Percentiles rank a stretch among this genome's conserved stretches.
phyloP scores from a whole-genome alignment of 2,113 vertebrate genomes.

The Ptyas mucosa region DNA sequence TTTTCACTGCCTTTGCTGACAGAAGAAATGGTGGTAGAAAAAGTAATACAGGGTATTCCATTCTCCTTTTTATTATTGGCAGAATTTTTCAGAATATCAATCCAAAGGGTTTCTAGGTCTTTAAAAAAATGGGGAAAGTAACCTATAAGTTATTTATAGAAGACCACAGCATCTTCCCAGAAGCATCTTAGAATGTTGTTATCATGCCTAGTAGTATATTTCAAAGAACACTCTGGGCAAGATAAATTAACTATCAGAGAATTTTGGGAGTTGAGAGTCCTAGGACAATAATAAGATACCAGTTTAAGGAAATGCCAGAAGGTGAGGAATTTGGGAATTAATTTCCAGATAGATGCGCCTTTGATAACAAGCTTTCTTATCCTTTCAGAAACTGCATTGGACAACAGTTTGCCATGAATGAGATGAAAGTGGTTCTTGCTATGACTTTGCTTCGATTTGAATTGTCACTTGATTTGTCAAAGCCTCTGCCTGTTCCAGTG shows the following conservation, averaged over 20 bases:
- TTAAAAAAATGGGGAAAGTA: background rate
- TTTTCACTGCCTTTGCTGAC: background rate
- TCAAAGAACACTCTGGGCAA: background rate
- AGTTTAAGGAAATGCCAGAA: background rate
- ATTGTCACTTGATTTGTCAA: conserved; percentile 65
- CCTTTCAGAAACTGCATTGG: conserved; percentile 84
- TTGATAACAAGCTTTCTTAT: background rate
- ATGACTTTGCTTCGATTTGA: conserved; percentile 75
- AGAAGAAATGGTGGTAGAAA: background rate
- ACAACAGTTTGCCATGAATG: conserved; percentile 86
- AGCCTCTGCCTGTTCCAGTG: conserved; percentile 61
- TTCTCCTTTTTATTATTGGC: background rate
- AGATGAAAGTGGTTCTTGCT: conserved; percentile 79
- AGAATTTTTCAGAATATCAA: background rate
- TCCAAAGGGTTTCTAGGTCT: background rate
- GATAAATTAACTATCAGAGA: background rate
- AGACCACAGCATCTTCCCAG: background rate
- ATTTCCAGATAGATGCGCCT: background rate
- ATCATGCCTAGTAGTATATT: background rate
- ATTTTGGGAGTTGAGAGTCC: background rate
- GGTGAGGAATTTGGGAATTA: background rate
- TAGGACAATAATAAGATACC: background rate
- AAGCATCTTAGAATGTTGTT: background rate
- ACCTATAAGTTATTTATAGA: background rate
- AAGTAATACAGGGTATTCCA: background rate